Percentiles rank a stretch among this genome's conserved stretches.
Evolutionary conservation across 53 echinoderm and acorn worm genomes (phyloP).

Genomic region (Zoroaster sp.): DNA sequence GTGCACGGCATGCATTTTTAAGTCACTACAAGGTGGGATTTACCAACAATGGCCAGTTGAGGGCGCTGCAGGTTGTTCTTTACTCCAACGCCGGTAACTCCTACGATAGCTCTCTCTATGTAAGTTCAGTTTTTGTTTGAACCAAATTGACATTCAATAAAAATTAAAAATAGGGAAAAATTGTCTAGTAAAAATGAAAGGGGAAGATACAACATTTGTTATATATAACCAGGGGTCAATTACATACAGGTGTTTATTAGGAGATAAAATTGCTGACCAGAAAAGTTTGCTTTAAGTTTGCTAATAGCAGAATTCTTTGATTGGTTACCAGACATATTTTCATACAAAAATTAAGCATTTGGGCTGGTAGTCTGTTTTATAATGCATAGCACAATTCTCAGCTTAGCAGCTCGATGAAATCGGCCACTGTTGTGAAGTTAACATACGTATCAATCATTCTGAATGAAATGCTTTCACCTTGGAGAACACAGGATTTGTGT

Average conservation of each 20-base stretch:
- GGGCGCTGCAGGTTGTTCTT: constrained; percentile 32
- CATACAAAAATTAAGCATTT: too few species aligned
- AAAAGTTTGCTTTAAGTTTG: too few species aligned
- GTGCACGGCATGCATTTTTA: constrained; percentile 35
- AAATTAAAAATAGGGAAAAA: background rate
- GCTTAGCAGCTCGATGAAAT: background rate
- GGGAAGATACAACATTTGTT: background rate
- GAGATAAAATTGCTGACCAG: too few species aligned
- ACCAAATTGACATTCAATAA: background rate
- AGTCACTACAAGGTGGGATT: constrained; percentile 54
- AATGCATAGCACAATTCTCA: too few species aligned
- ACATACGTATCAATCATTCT: background rate
- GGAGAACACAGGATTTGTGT: too few species aligned
- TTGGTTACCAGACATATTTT: too few species aligned
- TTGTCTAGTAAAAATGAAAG: background rate
- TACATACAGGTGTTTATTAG: too few species aligned
- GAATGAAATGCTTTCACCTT: too few species aligned
- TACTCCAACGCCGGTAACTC: constrained; percentile 42
- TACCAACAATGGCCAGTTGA: constrained; percentile 31
- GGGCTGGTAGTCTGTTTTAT: too few species aligned
- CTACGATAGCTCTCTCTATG: background rate
- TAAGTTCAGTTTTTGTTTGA: background rate
- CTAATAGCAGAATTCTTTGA: too few species aligned
- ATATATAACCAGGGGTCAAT: too few species aligned
- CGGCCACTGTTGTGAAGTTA: background rate